A percentile compares a stretch with the other conserved stretches of the same genome.
Evolutionary conservation across 2,888 invertebrate species (phyloP).

Genomic region (Spisula solida): DNA sequence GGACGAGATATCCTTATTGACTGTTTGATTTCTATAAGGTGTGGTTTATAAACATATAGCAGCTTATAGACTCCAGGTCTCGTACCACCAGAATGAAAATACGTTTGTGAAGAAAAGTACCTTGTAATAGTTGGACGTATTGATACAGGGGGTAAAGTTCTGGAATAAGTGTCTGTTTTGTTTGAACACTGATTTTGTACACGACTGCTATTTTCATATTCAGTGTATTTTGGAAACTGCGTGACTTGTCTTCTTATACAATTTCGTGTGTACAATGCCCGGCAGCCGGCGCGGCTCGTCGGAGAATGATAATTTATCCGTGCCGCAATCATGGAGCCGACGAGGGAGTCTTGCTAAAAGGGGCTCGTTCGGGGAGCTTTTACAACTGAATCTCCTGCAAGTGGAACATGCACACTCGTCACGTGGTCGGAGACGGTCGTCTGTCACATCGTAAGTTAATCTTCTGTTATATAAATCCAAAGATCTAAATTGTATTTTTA

Average conservation of each 20-base stretch:
- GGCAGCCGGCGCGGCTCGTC: conserved; percentile 40
- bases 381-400: conserved; percentile 4
- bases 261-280: conserved; percentile 16
- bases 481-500: no score
- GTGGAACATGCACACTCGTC: neutral
- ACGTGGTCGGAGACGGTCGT: conserved; percentile 23
- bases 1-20: neutral
- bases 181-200: neutral
- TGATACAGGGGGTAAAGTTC: neutral
- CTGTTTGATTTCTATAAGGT: neutral
- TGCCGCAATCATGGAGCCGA: conserved; percentile 32
- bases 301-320: conserved; percentile 37
- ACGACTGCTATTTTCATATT: neutral
- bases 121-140: neutral
- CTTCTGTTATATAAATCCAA: neutral
- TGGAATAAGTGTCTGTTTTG: neutral
- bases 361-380: conserved; percentile 31
- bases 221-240: neutral
- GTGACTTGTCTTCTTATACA: neutral
- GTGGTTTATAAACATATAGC: neutral
- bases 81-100: neutral
- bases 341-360: conserved; percentile 37
- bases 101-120: neutral
- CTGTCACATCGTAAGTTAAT: conserved; percentile 26
- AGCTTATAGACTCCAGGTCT: neutral